Base-by-base conservation (phyloP, 2,888 invertebrate genomes). In the Helicoverpa assulta region DNA sequence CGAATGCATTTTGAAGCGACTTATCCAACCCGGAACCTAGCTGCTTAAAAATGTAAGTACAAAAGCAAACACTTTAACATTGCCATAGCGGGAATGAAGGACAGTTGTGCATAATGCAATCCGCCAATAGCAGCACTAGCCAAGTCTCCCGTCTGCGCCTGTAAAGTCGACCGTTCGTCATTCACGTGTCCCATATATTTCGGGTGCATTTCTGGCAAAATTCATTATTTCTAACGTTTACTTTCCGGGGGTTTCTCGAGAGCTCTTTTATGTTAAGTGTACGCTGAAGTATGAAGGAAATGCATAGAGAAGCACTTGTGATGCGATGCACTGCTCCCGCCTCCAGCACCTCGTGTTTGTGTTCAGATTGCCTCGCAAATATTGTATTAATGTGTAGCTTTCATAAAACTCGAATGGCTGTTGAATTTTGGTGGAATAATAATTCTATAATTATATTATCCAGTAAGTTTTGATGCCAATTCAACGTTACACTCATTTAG, bases 211-310 rank as follows among this genome's bases (percentile, higher is more conserved):
- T 74, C 72, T 76, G 80, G 63, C 81, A 74, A 81, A 83, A 78
- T 81, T 81, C 78, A 75, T 83, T 83, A 81, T 68, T 83, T 83
- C 66, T 67, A 70, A 74, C 69, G 78, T 81, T 81, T 73, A 78
- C 74, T 67, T 59, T 70, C 61, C 50, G 29, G 63, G 58, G 63
- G 43, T 61, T 69, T 52, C 47, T 62, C 58, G 52, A 70, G 65
- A 80, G 77, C 62, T 76, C 71, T 76, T 76, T 75, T 70, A 64
- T 80, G 76, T 64, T 51, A 58, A 79, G 70, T 63, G 73, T 76
- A 58, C 57, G 57, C 53, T 78, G 60, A 66, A 78, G 53, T 78
- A 79, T 80, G 76, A 70, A 63, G 76, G 80, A 79, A 76, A 78
- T 76, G 80, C 76, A 79, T 75, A 63, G 50, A 19, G 59, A 63